phyloP scores from a whole-genome alignment of 2,797 vertebrate species.

The Rhinogobio ventralis region DNA sequence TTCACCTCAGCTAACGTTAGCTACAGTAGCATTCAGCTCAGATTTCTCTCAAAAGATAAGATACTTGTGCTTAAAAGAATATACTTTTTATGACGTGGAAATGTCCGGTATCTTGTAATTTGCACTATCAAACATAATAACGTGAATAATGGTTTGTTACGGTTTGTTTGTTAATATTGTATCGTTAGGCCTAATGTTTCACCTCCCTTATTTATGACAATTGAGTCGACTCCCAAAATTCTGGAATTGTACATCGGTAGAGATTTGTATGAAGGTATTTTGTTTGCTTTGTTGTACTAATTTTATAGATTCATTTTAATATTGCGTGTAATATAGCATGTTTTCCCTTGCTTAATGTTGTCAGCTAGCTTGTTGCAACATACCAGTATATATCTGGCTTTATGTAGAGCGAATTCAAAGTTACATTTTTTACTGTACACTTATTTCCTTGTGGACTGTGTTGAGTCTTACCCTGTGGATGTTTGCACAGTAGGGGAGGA shows the following conservation, averaged over 20 bases:
- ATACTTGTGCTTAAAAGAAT: neutral
- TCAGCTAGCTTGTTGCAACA: neutral
- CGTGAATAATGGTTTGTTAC: neutral
- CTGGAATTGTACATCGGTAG: too few relatives aligned
- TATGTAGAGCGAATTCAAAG: neutral
- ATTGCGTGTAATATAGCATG: neutral
- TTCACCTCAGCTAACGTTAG: neutral
- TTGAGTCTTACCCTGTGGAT: slow-evolving; percentile 20
- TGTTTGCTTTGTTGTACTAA: neutral
- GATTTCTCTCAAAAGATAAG: neutral
- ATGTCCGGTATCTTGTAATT: neutral
- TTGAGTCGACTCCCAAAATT: neutral
- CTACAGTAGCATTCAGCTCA: neutral
- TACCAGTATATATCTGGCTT: neutral
- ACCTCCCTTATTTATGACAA: neutral
- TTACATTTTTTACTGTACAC: neutral
- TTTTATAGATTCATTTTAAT: neutral
- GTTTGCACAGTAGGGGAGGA: neutral
- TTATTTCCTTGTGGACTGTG: neutral
- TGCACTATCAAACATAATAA: neutral
- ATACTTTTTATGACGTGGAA: neutral
- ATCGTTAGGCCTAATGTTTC: neutral
- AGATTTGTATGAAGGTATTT: neutral
- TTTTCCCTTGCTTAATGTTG: neutral
- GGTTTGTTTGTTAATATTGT: neutral